These are phyloP conservation scores for Cydia fagiglandana DNA, from an alignment of 1,140 invertebrate genomes.

Conservation along the genomic window DNA sequence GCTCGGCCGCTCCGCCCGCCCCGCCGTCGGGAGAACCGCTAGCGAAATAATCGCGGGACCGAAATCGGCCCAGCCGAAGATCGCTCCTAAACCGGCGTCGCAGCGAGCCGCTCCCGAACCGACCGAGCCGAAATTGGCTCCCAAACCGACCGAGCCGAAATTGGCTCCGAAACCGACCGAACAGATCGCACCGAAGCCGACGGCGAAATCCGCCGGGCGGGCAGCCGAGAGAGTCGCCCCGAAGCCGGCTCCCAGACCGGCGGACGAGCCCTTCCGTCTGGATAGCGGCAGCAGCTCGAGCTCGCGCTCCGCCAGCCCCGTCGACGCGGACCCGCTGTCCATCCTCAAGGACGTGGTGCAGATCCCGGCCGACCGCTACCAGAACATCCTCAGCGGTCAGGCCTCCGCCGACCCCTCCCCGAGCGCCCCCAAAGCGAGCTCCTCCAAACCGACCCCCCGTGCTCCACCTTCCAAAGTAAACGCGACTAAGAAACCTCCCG, in stretches of 20 bases:
- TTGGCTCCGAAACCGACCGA: not conserved
- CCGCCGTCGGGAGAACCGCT: not conserved
- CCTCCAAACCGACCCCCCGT: not conserved
- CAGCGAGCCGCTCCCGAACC: not conserved
- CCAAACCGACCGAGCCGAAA: not conserved
- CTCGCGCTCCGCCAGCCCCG: conserved; percentile 19
- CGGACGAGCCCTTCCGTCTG: not conserved
- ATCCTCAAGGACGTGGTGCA: conserved; percentile 57
- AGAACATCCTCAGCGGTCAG: not conserved
- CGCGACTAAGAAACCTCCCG: not conserved
- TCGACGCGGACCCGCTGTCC: conserved; percentile 44
- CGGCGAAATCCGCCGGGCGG: not conserved
- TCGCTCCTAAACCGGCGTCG: not conserved
- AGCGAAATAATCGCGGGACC: not conserved
- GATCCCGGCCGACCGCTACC: conserved; percentile 46
- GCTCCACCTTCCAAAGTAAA: not conserved
- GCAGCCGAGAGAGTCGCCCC: not conserved
- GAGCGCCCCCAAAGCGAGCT: not conserved
- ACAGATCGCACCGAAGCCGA: not conserved
- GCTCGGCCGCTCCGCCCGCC: not conserved
- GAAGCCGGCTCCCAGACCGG: not conserved
- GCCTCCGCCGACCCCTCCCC: not conserved
- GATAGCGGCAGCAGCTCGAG: conserved; percentile 24
- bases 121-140: not conserved
- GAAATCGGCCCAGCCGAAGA: not conserved